A percentile compares a stretch with the other conserved stretches of the same genome.
Evolutionary conservation across 2,888 invertebrate genomes (phyloP).

Genomic region (Leucozona laternaria): DNA sequence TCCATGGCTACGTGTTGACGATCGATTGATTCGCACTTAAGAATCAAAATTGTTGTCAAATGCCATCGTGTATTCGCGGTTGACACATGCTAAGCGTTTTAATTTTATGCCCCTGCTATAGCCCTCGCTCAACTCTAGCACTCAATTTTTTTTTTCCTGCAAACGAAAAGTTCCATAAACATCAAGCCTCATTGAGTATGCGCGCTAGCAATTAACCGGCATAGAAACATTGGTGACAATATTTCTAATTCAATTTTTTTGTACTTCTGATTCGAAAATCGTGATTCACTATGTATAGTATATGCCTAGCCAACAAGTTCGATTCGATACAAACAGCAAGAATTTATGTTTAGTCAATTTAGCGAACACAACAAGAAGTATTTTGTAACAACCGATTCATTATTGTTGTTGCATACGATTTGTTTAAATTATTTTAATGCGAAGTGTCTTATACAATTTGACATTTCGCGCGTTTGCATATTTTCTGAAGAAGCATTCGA

Average conservation of each 20-base stretch:
- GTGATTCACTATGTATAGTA: conserved; percentile 60
- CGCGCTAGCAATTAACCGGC: conserved; percentile 74
- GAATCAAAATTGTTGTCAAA: conserved; percentile 75
- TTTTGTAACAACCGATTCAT: conserved; percentile 55
- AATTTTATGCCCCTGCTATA: conserved; percentile 45
- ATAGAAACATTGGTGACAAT: conserved; percentile 51
- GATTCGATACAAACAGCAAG: conserved; percentile 47
- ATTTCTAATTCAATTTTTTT: conserved; percentile 58
- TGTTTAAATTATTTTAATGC: conserved; percentile 70
- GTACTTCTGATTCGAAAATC: background rate
- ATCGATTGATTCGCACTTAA: conserved; percentile 75
- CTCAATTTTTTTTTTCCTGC: background rate
- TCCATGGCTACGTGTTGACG: conserved; percentile 69
- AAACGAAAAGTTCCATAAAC: conserved; percentile 17
- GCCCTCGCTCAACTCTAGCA: conserved; percentile 9
- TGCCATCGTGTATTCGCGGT: conserved; percentile 73
- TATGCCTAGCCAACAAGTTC: background rate
- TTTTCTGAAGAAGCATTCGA: background rate
- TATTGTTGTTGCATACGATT: conserved; percentile 66
- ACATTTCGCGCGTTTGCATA: conserved; percentile 46
- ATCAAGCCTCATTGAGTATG: conserved; percentile 70
- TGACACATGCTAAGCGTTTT: conserved; percentile 73
- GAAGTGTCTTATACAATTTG: conserved; percentile 37
- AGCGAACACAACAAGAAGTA: conserved; percentile 61
- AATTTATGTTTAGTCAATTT: conserved; percentile 71